phyloP scores from a whole-genome alignment of 2,888 invertebrate species.

The Diadegma fenestrale region DNA sequence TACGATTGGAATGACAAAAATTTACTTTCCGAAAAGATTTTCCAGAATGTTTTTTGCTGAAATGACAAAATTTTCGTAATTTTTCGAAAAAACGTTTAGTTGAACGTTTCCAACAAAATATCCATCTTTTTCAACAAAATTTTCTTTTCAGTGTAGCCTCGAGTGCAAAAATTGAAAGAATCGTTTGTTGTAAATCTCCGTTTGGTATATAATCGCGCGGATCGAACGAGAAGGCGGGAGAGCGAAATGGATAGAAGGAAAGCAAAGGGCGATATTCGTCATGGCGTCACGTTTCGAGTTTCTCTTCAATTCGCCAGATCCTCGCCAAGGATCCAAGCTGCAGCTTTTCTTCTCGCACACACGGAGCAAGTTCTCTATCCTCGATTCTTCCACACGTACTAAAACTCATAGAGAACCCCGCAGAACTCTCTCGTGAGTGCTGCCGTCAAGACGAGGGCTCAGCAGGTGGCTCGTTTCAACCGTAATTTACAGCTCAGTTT shows the following conservation, averaged over 20 bases:
- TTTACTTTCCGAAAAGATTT: too few relatives aligned
- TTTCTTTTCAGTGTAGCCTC: too few relatives aligned
- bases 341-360: constrained; percentile 2
- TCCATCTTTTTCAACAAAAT: too few relatives aligned
- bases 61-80: too few relatives aligned
- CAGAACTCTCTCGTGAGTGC: constrained; percentile 29
- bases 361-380: background rate
- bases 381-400: constrained; percentile 41
- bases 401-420: constrained; percentile 36
- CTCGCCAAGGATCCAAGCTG: constrained; percentile 26
- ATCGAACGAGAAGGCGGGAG: constrained; percentile 1
- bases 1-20: too few relatives aligned
- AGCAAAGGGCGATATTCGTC: constrained; percentile 55
- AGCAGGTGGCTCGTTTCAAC: constrained; percentile 80
- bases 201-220: too few relatives aligned
- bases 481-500: constrained; percentile 74
- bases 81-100: too few relatives aligned
- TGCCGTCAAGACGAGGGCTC: constrained; percentile 69
- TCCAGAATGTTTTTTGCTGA: too few relatives aligned
- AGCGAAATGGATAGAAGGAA: constrained; percentile 15
- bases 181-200: too few relatives aligned
- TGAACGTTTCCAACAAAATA: too few relatives aligned
- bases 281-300: constrained; percentile 60
- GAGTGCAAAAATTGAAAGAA: constrained; percentile 62
- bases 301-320: constrained; percentile 63